phyloP scores from a whole-genome alignment of 2,797 vertebrate genomes.

The Smutsia temminckii region DNA sequence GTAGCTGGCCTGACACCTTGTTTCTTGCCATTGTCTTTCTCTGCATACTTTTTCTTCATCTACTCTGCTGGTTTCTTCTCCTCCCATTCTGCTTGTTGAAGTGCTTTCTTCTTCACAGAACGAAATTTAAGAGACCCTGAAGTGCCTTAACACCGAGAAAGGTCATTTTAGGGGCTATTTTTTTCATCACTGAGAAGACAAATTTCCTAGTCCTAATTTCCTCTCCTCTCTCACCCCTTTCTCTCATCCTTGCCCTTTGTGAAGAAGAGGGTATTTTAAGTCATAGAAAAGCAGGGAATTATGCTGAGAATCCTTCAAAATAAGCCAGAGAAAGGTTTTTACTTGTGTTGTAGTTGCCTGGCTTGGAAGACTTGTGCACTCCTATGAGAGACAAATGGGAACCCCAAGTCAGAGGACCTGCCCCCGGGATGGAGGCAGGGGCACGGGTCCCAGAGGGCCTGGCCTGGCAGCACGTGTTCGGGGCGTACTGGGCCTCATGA shows the following conservation, averaged over 20 bases:
- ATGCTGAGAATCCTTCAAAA: background rate
- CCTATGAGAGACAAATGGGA: background rate
- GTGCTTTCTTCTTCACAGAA: background rate
- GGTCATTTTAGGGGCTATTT: background rate
- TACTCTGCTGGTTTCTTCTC: background rate
- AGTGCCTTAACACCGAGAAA: background rate
- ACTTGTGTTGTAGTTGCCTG: background rate
- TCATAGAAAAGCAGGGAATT: background rate
- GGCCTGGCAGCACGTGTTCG: fast-evolving
- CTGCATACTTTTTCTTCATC: background rate
- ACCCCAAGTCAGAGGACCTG: background rate
- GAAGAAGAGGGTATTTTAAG: background rate
- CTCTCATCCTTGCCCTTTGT: background rate
- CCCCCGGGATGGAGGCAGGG: background rate
- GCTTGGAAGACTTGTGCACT: background rate
- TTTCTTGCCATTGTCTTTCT: background rate
- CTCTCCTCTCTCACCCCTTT: background rate
- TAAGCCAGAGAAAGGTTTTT: background rate
- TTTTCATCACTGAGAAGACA: background rate
- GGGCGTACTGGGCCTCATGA: background rate
- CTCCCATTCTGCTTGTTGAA: background rate
- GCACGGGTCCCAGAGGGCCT: background rate
- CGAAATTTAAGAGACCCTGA: background rate
- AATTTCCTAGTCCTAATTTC: background rate
- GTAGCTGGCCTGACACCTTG: background rate